Percentiles rank a stretch among this genome's conserved stretches.
Evolutionary conservation across 2,113 vertebrate species (phyloP).

Genomic region (Plotosus lineatus): DNA sequence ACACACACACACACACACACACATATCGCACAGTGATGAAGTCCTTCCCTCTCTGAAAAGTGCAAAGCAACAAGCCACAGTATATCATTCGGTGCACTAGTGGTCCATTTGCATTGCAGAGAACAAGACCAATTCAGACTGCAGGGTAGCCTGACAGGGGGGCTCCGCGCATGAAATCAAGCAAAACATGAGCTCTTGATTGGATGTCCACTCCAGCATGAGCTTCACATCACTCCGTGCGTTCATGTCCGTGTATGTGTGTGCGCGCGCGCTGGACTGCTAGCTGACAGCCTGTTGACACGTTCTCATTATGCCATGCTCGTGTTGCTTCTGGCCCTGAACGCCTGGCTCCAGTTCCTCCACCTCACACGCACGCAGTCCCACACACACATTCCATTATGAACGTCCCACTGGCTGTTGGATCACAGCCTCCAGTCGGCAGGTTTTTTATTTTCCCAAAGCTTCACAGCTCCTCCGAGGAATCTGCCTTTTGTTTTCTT

Average conservation of each 20-base stretch:
- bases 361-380: slow-evolving; percentile 39
- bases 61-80: slow-evolving; percentile 41
- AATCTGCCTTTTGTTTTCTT: neutral
- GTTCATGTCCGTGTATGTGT: slow-evolving; percentile 22
- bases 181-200: slow-evolving; percentile 57
- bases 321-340: slow-evolving; percentile 53
- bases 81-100: slow-evolving; percentile 37
- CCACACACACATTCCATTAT: slow-evolving; percentile 46
- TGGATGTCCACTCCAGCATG: slow-evolving; percentile 53
- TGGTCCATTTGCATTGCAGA: slow-evolving; percentile 44
- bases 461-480: neutral
- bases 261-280: slow-evolving; percentile 38
- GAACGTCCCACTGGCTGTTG: slow-evolving; percentile 48
- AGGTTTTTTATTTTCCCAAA: slow-evolving; percentile 25
- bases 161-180: slow-evolving; percentile 49
- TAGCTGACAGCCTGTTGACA: slow-evolving; percentile 55
- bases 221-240: slow-evolving; percentile 33
- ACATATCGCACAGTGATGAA: slow-evolving; percentile 7
- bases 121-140: slow-evolving; percentile 42
- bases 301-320: slow-evolving; percentile 56
- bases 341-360: slow-evolving; percentile 37
- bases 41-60: neutral
- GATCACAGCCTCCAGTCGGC: slow-evolving; percentile 34
- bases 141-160: slow-evolving; percentile 26
- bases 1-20: too few species aligned